phyloP scores from a whole-genome alignment of 2,888 invertebrate species.

The Dichetophora obliterata region DNA sequence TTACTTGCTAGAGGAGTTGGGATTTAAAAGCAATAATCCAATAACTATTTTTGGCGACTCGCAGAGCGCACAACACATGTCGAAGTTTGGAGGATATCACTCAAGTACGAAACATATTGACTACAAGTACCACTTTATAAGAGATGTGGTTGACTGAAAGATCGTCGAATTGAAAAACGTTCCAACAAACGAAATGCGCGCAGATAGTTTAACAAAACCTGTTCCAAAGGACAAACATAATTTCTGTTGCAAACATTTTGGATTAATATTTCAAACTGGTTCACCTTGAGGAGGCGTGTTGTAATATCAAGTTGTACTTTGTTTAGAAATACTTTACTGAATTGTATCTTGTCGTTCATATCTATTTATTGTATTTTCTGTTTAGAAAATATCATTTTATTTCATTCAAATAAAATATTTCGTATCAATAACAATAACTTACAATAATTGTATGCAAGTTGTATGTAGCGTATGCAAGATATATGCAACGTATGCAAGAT shows the following conservation, averaged over 20 bases:
- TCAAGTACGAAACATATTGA: constrained; percentile 16
- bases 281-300: constrained; percentile 4
- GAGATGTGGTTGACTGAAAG: too few relatives aligned
- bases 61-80: too few relatives aligned
- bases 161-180: constrained; percentile 24
- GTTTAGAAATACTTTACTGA: background rate
- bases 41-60: too few relatives aligned
- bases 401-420: too few relatives aligned
- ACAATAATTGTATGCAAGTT: too few relatives aligned
- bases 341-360: background rate
- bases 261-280: background rate
- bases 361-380: too few relatives aligned
- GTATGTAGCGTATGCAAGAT: too few relatives aligned
- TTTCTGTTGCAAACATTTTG: background rate
- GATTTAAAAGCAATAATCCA: too few relatives aligned
- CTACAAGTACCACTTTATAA: constrained; percentile 11
- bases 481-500: too few relatives aligned
- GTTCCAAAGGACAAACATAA: background rate
- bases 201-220: constrained; percentile 16
- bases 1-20: too few relatives aligned
- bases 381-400: too few relatives aligned
- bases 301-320: background rate
- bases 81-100: background rate
- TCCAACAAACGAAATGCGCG: constrained; percentile 22
- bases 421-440: too few relatives aligned